Conservation (phyloP, 2,888 invertebrate species). For the Chymomyza caudatula region DNA sequence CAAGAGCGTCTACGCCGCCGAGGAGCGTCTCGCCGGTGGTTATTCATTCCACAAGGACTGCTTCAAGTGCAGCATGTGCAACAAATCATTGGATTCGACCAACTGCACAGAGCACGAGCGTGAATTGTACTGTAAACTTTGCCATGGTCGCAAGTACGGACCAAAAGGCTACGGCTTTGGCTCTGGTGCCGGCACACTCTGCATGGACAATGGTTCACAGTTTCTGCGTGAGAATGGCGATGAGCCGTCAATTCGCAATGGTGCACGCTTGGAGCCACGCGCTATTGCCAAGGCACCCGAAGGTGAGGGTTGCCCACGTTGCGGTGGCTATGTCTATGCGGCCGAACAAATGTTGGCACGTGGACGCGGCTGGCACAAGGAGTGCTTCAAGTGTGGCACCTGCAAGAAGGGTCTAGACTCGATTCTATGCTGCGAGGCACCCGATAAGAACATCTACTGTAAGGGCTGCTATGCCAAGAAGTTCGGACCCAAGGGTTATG, state of each 20-base stretch:
- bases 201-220: constrained; percentile 66
- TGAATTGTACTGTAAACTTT: constrained; percentile 60
- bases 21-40: constrained; percentile 61
- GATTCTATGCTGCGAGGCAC: constrained; percentile 94
- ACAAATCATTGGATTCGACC: constrained; percentile 66
- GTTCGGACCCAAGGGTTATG: constrained; percentile 98
- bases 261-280: constrained; percentile 84
- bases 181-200: constrained; percentile 63
- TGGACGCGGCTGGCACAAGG: constrained; percentile 86
- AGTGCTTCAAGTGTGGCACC: constrained; percentile 94
- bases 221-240: constrained; percentile 59
- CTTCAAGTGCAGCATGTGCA: constrained; percentile 69
- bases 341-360: constrained; percentile 93
- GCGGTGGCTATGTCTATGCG: constrained; percentile 96
- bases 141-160: constrained; percentile 61
- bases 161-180: constrained; percentile 63
- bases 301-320: constrained; percentile 94
- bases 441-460: constrained; percentile 97
- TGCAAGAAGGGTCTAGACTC: constrained; percentile 94
- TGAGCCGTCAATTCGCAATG: constrained; percentile 79
- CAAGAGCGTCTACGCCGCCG: constrained; percentile 63
- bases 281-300: constrained; percentile 89
- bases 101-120: constrained; percentile 63
- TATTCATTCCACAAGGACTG: constrained; percentile 68
- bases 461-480: constrained; percentile 98